Evolutionary conservation across 2,113 vertebrate genomes (phyloP).

Genomic region (Daubentonia madagascariensis): DNA sequence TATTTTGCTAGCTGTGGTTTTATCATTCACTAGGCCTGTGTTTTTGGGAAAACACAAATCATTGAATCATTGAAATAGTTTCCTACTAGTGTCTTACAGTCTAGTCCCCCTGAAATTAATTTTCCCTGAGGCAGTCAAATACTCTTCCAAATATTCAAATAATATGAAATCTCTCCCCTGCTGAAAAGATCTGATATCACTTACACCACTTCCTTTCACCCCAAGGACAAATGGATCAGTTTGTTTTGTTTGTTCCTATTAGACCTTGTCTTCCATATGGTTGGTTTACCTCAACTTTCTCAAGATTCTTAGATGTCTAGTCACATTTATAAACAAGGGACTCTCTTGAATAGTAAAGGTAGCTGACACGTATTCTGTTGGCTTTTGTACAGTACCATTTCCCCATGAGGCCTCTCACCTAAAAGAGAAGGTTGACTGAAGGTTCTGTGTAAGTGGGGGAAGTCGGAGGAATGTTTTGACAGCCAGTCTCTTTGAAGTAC

Average conservation of each 20-base stretch:
- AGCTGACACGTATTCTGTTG: neutral
- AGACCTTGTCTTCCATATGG: neutral
- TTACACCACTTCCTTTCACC: neutral
- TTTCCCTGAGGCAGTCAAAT: neutral
- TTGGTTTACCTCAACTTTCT: neutral
- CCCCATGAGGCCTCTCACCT: neutral
- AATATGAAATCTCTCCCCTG: neutral
- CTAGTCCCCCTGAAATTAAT: neutral
- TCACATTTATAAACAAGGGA: neutral
- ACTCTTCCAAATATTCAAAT: neutral
- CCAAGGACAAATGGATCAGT: neutral
- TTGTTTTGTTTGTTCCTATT: neutral
- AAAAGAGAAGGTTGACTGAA: neutral
- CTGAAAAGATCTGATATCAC: neutral
- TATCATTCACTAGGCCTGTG: too few species aligned
- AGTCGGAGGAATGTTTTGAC: slow-evolving; percentile 37
- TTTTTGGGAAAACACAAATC: too few species aligned
- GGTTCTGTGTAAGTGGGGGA: neutral
- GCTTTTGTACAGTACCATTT: neutral
- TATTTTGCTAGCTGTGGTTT: neutral
- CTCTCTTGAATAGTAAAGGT: neutral
- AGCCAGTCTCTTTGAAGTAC: slow-evolving; percentile 27
- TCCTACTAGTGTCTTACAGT: neutral
- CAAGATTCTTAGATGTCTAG: neutral
- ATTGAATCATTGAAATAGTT: neutral